Evolutionary conservation across 2,113 vertebrate genomes (phyloP), one percentile per base, ranked within the genome.

Genomic region (Aptenodytes patagonicus): DNA sequence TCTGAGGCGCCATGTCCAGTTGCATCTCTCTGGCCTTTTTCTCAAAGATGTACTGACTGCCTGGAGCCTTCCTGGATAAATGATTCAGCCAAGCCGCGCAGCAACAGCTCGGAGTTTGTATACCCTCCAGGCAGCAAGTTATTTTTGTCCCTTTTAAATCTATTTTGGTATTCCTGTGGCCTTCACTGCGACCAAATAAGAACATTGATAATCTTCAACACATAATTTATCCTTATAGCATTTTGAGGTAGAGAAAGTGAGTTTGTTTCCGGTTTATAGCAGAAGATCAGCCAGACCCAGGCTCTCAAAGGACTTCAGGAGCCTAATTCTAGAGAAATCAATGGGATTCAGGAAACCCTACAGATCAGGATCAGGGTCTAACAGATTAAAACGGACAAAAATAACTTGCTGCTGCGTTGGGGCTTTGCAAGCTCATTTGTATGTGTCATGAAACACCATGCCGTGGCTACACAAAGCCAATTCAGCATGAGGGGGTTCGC

Each of bases 241-340:
- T 51, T 92, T 64, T n/a, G 87, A 91, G 69, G 65, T 31, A 71
- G 83, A 66, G 65, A 47, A 36, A 76, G 70, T 7, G 18, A 42
- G 77, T 76, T 95, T 54, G 38, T 51, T 95, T 81, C 77, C 0
- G 1, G 66, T 91, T 91, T 47, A 81, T 21, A 84, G 70, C 61
- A 64, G 54, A 85, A 82, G 62, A 81, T 72, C 87, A 79, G 79
- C 29, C 76, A 87, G 71, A 82, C 17, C 11, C 32, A 70, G 46
- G 72, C 40, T 91, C 76, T 65, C 77, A 34, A 32, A 57, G 72
- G 87, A 83, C 83, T 88, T 80, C 79, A 76, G 62, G 71, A 96
- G 65, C 77, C 89, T 89, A 94, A 94, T 91, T 96, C 91, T 60
- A 55, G 77, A 90, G 78, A 95, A 96, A 96, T 96, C 95, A 93